Conservation (phyloP, 2,113 vertebrate species). For the Hyaena hyaena region DNA sequence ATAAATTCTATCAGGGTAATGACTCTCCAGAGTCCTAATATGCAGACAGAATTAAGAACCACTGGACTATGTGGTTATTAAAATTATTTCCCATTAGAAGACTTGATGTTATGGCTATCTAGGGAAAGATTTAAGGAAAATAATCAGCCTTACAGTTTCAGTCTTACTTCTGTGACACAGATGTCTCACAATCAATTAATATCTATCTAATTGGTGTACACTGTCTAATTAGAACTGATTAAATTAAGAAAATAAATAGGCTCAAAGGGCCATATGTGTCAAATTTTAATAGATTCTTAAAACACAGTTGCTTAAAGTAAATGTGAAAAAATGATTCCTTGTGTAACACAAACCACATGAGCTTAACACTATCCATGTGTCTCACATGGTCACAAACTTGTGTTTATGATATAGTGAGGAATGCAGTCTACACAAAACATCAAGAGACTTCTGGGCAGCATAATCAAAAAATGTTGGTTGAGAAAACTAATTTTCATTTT, state of each 20-base stretch:
- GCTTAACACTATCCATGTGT: neutral
- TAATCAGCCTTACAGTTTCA: neutral
- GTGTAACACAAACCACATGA: neutral
- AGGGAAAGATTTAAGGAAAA: neutral
- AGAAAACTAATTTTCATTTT: neutral
- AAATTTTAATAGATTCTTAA: conserved; percentile 42
- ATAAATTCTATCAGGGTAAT: neutral
- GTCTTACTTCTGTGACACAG: neutral
- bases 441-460: neutral
- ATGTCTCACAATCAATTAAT: conserved; percentile 44
- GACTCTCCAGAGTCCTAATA: neutral
- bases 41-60: neutral
- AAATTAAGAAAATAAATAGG: conserved; percentile 38
- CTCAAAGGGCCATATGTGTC: neutral
- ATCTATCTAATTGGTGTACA: neutral
- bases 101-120: neutral
- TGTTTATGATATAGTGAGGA: neutral
- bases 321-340: neutral
- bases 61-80: neutral
- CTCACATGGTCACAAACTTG: neutral
- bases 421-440: neutral
- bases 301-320: conserved; percentile 7
- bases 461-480: neutral
- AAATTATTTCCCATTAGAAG: neutral
- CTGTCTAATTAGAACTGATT: conserved; percentile 6